Conservation (phyloP, 1,140 invertebrate genomes). For the Dendrolimus punctatus region DNA sequence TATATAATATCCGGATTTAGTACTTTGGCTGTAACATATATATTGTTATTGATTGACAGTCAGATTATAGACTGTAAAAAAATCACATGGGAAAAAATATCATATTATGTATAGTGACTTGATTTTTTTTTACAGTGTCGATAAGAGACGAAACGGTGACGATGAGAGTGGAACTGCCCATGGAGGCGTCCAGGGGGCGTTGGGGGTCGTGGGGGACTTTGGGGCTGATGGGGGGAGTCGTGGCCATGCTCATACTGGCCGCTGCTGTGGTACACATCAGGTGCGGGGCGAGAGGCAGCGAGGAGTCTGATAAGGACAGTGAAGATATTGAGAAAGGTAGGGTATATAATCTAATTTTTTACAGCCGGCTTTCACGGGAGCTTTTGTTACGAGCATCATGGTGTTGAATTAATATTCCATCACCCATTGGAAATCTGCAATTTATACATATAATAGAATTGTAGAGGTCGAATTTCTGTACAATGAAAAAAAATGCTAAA, state of each 20-base stretch:
- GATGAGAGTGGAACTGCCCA: conserved; percentile 46
- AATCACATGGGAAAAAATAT: neutral
- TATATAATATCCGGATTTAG: no score
- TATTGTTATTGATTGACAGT: no score
- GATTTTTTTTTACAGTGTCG: conserved; percentile 26
- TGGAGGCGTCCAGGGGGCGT: conserved; percentile 28
- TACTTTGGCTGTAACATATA: no score
- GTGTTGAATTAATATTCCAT: no score
- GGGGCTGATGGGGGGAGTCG: conserved; percentile 31
- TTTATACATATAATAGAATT: no score
- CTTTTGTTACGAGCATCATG: neutral
- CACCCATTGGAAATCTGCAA: no score
- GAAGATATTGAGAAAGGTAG: conserved; percentile 46
- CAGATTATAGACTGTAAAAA: no score
- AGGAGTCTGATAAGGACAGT: conserved; percentile 32
- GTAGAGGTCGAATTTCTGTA: no score
- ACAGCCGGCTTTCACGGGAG: neutral
- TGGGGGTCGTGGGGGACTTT: conserved; percentile 31
- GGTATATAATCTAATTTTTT: neutral
- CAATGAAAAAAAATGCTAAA: no score
- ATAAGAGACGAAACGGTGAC: conserved; percentile 47
- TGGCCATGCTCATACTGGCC: conserved; percentile 34
- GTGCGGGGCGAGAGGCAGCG: conserved; percentile 24
- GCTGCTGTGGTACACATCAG: conserved; percentile 37
- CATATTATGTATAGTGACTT: neutral